Base-by-base conservation (phyloP, 2,888 invertebrate genomes). In the Fabriciana adippe region DNA sequence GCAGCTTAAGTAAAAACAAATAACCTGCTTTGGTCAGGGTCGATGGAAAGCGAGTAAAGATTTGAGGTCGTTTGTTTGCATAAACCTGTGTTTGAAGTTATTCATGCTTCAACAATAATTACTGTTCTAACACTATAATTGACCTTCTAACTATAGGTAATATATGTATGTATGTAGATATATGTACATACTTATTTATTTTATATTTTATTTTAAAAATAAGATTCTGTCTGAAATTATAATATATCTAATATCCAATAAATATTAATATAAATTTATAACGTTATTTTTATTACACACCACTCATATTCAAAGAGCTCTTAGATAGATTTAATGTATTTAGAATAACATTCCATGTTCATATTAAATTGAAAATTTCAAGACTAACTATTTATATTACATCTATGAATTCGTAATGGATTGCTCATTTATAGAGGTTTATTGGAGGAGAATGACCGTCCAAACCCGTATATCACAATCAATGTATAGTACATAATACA, bases 21-120 rank as follows among this genome's bases (percentile, higher is more conserved):
- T 54, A 63, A 35, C 64, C 64, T 31, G 55, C 18, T 64, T 67
- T 60, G 15, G 1, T 54, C 68, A 73, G 66, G 69, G 71, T 68
- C 70, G 70, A 50, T 65, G 68, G 71, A 66, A 68, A 75, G 72
- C 68, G 59, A 60, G 47, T 13, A 48, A 21, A 47, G 31, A 48
- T 41, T 41, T 59, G 64, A 68, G 70, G 70, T 64, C 70, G 18
- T 41, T 55, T 11, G 47, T 26, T 70, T 70, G 48, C 66, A 57
- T 54, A 69, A 67, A 35, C 18, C 16, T 15, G 16, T n/a, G 45
- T 15, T 51, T 51, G 31, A 14, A 41, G 50, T 51, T 18, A 41
- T 51, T 61, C 50, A 50, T 47, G 57, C 57, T 26, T 48, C 47
- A 48, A 26, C 15, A 4, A 47, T 59, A 59, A 59, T 59, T 59